Evolutionary conservation across 2,888 invertebrate genomes (phyloP), one percentile per base, ranked within the genome.

Genomic region (Tetranychus piercei): DNA sequence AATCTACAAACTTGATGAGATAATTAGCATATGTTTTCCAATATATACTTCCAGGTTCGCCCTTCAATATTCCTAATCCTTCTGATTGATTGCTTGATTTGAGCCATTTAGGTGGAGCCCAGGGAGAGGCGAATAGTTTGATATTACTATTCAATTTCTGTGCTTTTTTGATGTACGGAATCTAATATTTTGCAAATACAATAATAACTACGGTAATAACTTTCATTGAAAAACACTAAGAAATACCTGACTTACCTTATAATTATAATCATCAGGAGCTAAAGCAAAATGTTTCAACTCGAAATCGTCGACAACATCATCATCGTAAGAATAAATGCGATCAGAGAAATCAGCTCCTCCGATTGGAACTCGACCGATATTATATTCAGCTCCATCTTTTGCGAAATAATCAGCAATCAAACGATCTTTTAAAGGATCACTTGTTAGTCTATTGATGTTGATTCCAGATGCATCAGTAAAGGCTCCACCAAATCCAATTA

Each of bases 1-100:
- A n/a, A n/a, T n/a, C n/a, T n/a, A 71, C 67, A 69, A 80, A 88
- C 86, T 87, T 89, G 2, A 91, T 80, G 81, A 89, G 88, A 81
- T 94, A 94, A 78, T 91, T 85, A 0, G 92, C 92, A 85, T 89
- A 94, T 0, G 88, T 81, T 81, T 90, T 88, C 81, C 89, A 92
- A 81, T 87, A 90, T 72, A 80, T 79, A 15, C 71, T 78, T 6
- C 78, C 79, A 1, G 77, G 76, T 1, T 84, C 79, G 1, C 78
- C 76, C 74, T 81, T 81, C 55, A 86, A 78, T 66, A 79, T 79
- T 43, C 84, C 86, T 3, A 22, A 9, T 15, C 6, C 20, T n/a
- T 9, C 1, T 81, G 85, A 82, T 55, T 81, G 80, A 20, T 81
- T 80, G 76, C 82, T 84, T 18, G 83, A 83, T 78, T 86, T 86